Base-by-base conservation (phyloP, 2,888 invertebrate species). In the Herminia tarsipennalis region DNA sequence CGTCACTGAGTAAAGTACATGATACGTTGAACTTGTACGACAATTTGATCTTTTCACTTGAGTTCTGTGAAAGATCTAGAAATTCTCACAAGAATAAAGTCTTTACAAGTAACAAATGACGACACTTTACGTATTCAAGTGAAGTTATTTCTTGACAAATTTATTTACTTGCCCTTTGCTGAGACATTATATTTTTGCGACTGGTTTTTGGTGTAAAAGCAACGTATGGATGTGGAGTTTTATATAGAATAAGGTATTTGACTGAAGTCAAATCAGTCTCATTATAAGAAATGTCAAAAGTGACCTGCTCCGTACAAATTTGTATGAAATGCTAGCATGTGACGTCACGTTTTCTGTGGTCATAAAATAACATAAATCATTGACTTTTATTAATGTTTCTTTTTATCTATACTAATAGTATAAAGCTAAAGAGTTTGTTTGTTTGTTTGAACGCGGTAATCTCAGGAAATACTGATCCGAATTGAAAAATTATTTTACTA, bases 1-100 rank as follows among this genome's bases (percentile, higher is more conserved):
- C 10, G 16, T 5, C 10, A 16, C 38, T 38, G 16, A 29, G 21
- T 38, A 29, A 17, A 32, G 30, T 36, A 32, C 27, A 18, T 33
- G 29, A 24, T 18, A 42, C 21, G 38, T 38, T 29, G 38, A 21
- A 29, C 16, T 34, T 21, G 28, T 20, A 38, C 24, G 24, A 34
- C 34, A 48, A 34, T 37, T 49, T 17, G 25, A 36, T 29, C 24
- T 32, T 25, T 42, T 9, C 17, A 30, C 43, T 43, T 16, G 17
- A 34, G 8, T 8, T 27, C 14, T 35, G 9, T 22, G 24, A 28
- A 50, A 29, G 21, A 50, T 6, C 42, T 29, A 47, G 17, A 28
- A 30, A 35, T 38, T 61, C 45, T 55, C 36, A 45, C 38, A 46
- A 44, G 29, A 44, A 28, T 16, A 10, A 35, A 41, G 22, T 38